Evolutionary conservation across 2,888 invertebrate genomes (phyloP), one percentile per base, ranked within the genome.

Genomic region (Tortricodes alternella): DNA sequence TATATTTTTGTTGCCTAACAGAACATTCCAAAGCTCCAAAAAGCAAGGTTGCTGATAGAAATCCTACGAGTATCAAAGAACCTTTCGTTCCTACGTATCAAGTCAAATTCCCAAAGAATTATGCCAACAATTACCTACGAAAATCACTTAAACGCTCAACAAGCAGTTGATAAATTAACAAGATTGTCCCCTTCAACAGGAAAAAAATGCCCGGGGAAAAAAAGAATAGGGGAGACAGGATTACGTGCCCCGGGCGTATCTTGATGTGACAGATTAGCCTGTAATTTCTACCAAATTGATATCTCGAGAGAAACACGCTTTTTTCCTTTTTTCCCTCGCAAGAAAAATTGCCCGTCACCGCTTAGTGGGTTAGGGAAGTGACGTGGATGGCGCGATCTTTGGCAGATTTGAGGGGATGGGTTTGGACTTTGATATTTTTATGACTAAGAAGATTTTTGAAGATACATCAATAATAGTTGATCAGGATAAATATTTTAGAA

Each of bases 281-380:
- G 87, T 89, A 89, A 90, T 89, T 86, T 85, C 80, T 71, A 68
- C 81, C 74, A 89, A 90, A 89, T 90, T 88, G 89, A 89, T 90
- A 89, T 89, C 87, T 86, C 83, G 76, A 83, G 83, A 76, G 83
- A 73, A 71, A 70, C 71, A 68, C 64, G 59, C 62, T 71, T 76
- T 78, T 79, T 75, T 70, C 64, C 70, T 76, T 70, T 67, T 61
- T 52, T 52, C 55, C 62, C 67, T 65, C 62, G 66, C 68, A 69
- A 65, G 78, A 77, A 76, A 82, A 78, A 84, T 84, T 80, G 82
- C 78, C 72, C 80, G 83, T 86, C 85, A 83, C 76, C 76, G 72
- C 62, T 66, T 72, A 76, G 78, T 76, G 65, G 64, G 64, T 67
- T 70, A 68, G 56, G 66, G 70, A 70, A 77, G 77, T 79, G 83